Percentiles rank a stretch among this genome's conserved stretches.
These are phyloP conservation scores for Eulemur rubriventer DNA, from an alignment of 2,797 vertebrate genomes.

Conservation along the genomic window DNA sequence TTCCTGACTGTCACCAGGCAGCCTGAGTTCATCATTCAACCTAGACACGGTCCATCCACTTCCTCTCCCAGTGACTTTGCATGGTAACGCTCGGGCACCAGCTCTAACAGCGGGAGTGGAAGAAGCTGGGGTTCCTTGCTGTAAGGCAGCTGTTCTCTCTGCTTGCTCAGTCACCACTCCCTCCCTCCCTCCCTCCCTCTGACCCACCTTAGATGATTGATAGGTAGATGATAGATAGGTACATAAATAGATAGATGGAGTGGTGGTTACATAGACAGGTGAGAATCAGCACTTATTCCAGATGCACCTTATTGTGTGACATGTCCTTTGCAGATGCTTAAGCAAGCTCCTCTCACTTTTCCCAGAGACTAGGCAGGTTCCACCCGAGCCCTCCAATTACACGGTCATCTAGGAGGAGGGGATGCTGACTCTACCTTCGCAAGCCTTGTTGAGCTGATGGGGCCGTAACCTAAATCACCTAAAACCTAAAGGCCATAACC, in stretches of 20 bases:
- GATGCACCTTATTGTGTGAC: accelerated
- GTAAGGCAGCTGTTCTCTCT: neutral
- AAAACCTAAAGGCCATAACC: no score
- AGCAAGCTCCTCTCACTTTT: neutral
- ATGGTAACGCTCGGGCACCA: neutral
- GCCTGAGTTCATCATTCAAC: neutral
- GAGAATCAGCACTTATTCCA: neutral
- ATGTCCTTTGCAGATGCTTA: neutral
- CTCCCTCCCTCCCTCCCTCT: no score
- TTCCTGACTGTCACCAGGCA: neutral
- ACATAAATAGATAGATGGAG: neutral
- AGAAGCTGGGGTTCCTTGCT: accelerated
- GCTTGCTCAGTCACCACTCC: neutral
- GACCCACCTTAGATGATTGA: neutral
- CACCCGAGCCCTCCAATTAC: accelerated
- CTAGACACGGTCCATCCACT: accelerated
- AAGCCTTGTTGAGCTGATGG: neutral
- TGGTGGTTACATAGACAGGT: neutral
- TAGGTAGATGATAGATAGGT: neutral
- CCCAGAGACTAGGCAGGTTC: neutral
- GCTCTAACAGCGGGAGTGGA: no score
- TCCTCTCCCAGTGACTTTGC: neutral
- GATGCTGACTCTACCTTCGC: accelerated
- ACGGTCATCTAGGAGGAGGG: neutral
- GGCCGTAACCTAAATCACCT: neutral